Percentiles rank a stretch among this genome's conserved stretches.
phyloP scores from a whole-genome alignment of 1,140 invertebrate genomes.

The Drepana arcuata region DNA sequence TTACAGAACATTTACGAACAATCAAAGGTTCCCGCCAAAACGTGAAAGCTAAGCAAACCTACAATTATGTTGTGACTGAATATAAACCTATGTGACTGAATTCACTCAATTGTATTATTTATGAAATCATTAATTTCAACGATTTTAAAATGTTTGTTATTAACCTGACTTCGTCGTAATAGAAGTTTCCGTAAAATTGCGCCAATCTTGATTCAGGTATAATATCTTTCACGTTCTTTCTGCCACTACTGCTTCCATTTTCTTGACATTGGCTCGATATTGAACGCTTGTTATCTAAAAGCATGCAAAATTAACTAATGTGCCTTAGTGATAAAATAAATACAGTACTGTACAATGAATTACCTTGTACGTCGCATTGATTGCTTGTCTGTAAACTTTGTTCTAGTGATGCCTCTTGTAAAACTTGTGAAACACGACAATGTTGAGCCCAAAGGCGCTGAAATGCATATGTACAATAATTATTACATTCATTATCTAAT shows the following conservation, averaged over 20 bases:
- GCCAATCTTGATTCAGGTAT: slow-evolving; percentile 62
- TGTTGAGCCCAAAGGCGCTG: slow-evolving; percentile 63
- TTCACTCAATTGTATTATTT: too few relatives aligned
- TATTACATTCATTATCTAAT: too few relatives aligned
- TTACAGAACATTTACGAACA: slow-evolving; percentile 1
- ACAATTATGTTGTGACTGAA: too few relatives aligned
- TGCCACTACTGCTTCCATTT: slow-evolving; percentile 34
- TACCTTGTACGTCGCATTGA: slow-evolving; percentile 40
- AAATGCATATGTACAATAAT: too few relatives aligned
- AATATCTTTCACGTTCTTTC: slow-evolving; percentile 51
- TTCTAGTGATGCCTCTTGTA: slow-evolving; percentile 41
- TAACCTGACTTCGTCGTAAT: slow-evolving; percentile 60
- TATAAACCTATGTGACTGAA: too few relatives aligned
- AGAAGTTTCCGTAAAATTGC: slow-evolving; percentile 60
- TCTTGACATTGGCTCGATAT: slow-evolving; percentile 34
- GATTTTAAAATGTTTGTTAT: too few relatives aligned
- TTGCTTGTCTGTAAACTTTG: slow-evolving; percentile 30
- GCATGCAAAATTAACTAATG: too few relatives aligned
- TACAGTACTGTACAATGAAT: too few relatives aligned
- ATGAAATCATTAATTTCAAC: too few relatives aligned
- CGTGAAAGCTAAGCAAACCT: too few relatives aligned
- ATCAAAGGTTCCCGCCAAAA: too few relatives aligned
- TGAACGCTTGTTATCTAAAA: slow-evolving; percentile 35
- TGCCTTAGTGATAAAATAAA: too few relatives aligned
- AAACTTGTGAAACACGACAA: slow-evolving; percentile 52